These are phyloP conservation scores for Siniperca obscura DNA, from an alignment of 2,797 vertebrate genomes.

Conservation along the genomic window DNA sequence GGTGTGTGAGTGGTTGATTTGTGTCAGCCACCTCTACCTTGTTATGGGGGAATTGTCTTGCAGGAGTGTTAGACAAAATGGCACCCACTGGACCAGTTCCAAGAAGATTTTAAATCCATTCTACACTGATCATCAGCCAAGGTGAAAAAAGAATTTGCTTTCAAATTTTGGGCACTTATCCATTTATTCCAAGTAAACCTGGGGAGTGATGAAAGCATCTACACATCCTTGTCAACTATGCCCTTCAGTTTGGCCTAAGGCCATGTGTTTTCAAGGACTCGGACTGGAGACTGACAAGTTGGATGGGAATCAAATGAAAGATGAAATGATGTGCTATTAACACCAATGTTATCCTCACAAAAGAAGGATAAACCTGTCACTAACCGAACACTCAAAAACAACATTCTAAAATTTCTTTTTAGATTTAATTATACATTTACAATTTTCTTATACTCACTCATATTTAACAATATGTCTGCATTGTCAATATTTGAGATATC, in stretches of 20 bases:
- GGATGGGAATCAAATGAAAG: constrained; percentile 8
- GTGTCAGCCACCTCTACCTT: constrained; percentile 37
- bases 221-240: constrained; percentile 24
- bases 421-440: not conserved
- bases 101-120: constrained; percentile 34
- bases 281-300: constrained; percentile 25
- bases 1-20: constrained; percentile 40
- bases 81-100: constrained; percentile 35
- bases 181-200: constrained; percentile 23
- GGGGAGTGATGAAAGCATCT: constrained; percentile 24
- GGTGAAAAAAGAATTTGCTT: constrained; percentile 43
- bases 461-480: not conserved
- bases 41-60: constrained; percentile 31
- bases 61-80: constrained; percentile 34
- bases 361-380: not conserved
- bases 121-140: constrained; percentile 12
- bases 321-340: constrained; percentile 14
- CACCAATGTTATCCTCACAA: not conserved
- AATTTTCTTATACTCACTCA: not conserved
- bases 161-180: constrained; percentile 30
- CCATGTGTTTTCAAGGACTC: constrained; percentile 34
- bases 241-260: constrained; percentile 36
- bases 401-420: not conserved
- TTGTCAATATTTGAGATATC: not conserved
- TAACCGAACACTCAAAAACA: not conserved